Conservation (phyloP, 92 coral and sea anemone species). For the Metridium senile region DNA sequence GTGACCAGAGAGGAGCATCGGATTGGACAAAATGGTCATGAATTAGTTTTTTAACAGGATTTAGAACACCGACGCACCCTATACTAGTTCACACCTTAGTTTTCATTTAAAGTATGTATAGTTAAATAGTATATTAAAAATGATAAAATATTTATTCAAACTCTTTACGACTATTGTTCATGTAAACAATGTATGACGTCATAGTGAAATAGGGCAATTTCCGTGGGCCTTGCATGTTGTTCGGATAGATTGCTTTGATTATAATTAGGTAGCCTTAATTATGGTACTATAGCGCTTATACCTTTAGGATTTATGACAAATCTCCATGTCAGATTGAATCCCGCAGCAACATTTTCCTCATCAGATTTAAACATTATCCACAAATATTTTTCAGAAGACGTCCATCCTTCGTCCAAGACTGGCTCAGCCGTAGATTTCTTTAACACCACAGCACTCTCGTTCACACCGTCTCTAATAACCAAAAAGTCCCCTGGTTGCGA, state of each 20-base stretch:
- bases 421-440: neutral
- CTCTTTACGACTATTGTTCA: too few species aligned
- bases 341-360: neutral
- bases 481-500: conserved; percentile 26
- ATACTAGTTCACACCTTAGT: too few species aligned
- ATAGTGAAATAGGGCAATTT: too few species aligned
- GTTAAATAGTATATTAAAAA: too few species aligned
- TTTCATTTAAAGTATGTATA: too few species aligned
- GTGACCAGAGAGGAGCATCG: too few species aligned
- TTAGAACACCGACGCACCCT: too few species aligned
- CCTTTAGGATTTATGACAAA: neutral
- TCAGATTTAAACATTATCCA: conserved; percentile 17
- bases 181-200: too few species aligned
- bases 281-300: neutral
- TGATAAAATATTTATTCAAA: too few species aligned
- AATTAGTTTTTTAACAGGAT: too few species aligned
- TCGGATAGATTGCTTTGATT: neutral
- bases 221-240: neutral
- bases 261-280: too few species aligned
- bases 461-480: conserved; percentile 16
- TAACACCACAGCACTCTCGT: conserved; percentile 15
- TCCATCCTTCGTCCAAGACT: neutral
- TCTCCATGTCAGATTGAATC: neutral
- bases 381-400: neutral
- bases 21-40: too few species aligned